Percentiles rank a stretch among this genome's conserved stretches.
These are phyloP conservation scores for Capreolus pygargus DNA, from an alignment of 2,113 vertebrate species.

Conservation along the genomic window DNA sequence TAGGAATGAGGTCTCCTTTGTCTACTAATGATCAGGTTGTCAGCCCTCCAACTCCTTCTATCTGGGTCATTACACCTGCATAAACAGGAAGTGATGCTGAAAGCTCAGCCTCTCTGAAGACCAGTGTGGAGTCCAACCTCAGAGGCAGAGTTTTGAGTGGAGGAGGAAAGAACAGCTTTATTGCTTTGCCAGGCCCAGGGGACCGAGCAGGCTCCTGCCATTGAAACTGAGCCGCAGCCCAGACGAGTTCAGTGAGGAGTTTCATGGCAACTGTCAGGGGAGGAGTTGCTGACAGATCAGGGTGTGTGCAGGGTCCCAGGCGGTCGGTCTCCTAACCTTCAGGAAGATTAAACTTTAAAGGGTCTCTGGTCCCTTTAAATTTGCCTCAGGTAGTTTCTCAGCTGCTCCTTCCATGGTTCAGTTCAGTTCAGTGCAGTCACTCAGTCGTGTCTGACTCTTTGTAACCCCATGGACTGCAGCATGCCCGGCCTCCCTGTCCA, in stretches of 20 bases:
- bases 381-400: not conserved
- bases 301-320: not conserved
- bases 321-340: not conserved
- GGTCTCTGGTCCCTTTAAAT: not conserved
- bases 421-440: not conserved
- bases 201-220: not conserved
- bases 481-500: not conserved
- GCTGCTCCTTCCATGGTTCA: not conserved
- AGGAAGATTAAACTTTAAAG: too few relatives aligned
- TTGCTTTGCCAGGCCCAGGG: not conserved
- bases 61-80: not conserved
- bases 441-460: not conserved
- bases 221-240: not conserved
- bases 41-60: rapidly evolving
- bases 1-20: not conserved
- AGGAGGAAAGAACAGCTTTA: not conserved
- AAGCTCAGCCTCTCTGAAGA: not conserved
- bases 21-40: not conserved
- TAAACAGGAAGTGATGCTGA: not conserved
- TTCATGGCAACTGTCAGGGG: not conserved
- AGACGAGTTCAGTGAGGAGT: not conserved
- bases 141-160: not conserved
- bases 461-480: too few relatives aligned
- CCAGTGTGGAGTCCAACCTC: not conserved
- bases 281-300: not conserved